Conservation (phyloP, 2,888 invertebrate genomes). For the Brenthis ino region DNA sequence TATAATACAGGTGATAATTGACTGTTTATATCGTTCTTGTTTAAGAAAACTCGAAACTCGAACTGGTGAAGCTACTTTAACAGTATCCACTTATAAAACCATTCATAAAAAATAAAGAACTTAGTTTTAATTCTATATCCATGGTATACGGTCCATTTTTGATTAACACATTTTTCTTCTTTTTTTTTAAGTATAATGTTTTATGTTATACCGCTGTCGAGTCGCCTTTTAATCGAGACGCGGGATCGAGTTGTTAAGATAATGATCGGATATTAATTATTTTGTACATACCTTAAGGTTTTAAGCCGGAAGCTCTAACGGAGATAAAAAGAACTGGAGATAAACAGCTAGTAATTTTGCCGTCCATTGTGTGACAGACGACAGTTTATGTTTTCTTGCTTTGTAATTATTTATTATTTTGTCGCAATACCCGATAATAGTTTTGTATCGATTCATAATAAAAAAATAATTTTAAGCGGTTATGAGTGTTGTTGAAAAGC, state of each 20-base stretch:
- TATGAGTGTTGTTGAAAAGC: too few relatives aligned
- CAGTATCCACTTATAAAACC: conserved; percentile 17
- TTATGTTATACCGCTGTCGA: conserved; percentile 36
- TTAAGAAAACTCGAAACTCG: conserved; percentile 33
- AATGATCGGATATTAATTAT: conserved; percentile 41
- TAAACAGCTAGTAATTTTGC: conserved; percentile 24
- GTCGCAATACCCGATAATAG: not conserved
- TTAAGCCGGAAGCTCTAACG: conserved; percentile 36
- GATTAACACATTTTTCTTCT: conserved; percentile 8
- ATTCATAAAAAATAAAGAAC: not conserved
- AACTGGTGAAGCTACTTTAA: conserved; percentile 31
- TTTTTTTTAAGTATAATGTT: conserved; percentile 31
- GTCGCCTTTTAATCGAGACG: conserved; percentile 33
- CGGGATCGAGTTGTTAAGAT: conserved; percentile 39
- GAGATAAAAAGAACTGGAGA: conserved; percentile 19
- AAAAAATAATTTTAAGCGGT: too few relatives aligned
- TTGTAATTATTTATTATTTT: conserved; percentile 4
- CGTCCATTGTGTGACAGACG: conserved; percentile 13
- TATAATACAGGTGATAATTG: conserved; percentile 31
- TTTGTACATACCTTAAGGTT: conserved; percentile 27
- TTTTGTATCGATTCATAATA: too few relatives aligned
- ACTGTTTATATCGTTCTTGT: conserved; percentile 32
- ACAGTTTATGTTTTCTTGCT: not conserved
- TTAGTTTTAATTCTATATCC: not conserved
- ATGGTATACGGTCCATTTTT: not conserved